Conservation (phyloP, 2,888 invertebrate species). For the Drosophila atripex region DNA sequence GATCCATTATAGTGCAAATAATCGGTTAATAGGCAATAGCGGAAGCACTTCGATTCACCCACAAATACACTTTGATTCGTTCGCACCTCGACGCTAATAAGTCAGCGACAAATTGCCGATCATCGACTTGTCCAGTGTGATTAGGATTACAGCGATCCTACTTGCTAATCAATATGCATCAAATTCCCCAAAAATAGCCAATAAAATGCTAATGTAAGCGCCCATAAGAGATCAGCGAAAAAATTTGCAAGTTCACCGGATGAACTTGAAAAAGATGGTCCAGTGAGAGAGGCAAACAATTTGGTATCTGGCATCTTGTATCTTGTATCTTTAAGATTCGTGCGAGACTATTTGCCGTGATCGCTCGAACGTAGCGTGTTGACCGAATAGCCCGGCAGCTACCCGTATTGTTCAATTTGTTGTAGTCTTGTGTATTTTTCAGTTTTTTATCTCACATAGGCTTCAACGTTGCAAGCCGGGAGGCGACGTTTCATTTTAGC, state of each 20-base stretch:
- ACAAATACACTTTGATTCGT: conserved; percentile 51
- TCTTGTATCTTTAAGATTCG: conserved; percentile 21
- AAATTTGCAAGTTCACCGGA: conserved; percentile 72
- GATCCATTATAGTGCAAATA: conserved; percentile 20
- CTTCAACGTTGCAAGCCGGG: conserved; percentile 59
- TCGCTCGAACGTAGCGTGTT: conserved; percentile 58
- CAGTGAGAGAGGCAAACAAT: conserved; percentile 26
- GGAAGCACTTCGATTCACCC: conserved; percentile 55
- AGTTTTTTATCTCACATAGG: conserved; percentile 41
- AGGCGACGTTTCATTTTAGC: conserved; percentile 59
- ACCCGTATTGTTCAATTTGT: conserved; percentile 55
- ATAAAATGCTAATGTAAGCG: conserved; percentile 39
- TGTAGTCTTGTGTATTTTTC: conserved; percentile 17
- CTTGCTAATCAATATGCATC: conserved; percentile 53
- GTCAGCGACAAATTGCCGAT: conserved; percentile 49
- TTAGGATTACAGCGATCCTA: conserved; percentile 31
- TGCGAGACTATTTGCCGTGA: conserved; percentile 49
- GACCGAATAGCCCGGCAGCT: conserved; percentile 58
- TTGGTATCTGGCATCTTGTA: conserved; percentile 14
- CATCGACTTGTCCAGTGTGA: conserved; percentile 35
- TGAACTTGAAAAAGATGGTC: conserved; percentile 71
- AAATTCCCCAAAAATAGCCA: conserved; percentile 50
- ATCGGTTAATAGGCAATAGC: conserved; percentile 30
- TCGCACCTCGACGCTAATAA: conserved; percentile 61
- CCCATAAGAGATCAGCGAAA: conserved; percentile 5